Percentiles rank a stretch among this genome's conserved stretches.
These are phyloP conservation scores for Eremophila alpestris DNA, from an alignment of 2,797 vertebrate species.

Conservation along the genomic window DNA sequence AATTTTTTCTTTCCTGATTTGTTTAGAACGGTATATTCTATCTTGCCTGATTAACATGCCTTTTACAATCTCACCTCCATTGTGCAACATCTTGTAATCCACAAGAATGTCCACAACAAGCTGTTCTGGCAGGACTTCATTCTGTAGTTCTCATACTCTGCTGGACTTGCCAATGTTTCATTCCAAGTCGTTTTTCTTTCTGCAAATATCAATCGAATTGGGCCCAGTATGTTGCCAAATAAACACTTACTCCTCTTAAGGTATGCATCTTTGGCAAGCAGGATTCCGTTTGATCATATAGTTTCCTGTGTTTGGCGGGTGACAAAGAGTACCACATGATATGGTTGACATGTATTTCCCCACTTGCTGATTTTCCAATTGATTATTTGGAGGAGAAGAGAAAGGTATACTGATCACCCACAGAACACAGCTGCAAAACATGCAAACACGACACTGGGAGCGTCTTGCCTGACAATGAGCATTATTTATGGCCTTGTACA, in stretches of 20 bases:
- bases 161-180: background rate
- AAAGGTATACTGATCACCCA: background rate
- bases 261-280: background rate
- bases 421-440: background rate
- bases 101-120: slow-evolving; percentile 27
- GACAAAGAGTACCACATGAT: background rate
- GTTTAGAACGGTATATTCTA: background rate
- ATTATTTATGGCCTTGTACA: background rate
- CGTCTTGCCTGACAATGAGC: background rate
- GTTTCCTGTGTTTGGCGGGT: background rate
- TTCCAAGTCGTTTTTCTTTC: background rate
- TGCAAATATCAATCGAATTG: background rate
- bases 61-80: background rate
- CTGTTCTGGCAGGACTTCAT: background rate
- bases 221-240: background rate
- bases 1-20: background rate
- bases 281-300: background rate
- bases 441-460: background rate
- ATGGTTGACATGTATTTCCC: background rate
- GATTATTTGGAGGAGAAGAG: background rate
- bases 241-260: background rate
- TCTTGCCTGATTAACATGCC: background rate
- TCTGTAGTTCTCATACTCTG: background rate
- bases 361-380: background rate
- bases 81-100: background rate